A percentile compares a stretch with the other conserved stretches of the same genome.
These are phyloP conservation scores for Steromphala cineraria DNA, from an alignment of 2,888 invertebrate species.

Conservation along the genomic window DNA sequence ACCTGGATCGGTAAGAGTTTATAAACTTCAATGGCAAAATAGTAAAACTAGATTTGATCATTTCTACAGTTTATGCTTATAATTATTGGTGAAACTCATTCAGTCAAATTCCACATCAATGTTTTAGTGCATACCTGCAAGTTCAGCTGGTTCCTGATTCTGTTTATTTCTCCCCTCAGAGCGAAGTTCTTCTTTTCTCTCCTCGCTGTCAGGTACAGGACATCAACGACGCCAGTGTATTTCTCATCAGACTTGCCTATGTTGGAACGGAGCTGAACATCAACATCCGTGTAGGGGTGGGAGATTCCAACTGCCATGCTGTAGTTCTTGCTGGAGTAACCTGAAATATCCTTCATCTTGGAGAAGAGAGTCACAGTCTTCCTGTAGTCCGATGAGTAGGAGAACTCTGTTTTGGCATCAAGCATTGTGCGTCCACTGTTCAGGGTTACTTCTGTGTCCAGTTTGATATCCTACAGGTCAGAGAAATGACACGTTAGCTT, in stretches of 20 bases:
- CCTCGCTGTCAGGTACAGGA: conserved; percentile 53
- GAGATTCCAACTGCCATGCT: conserved; percentile 49
- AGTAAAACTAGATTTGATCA: no score
- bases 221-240: conserved; percentile 47
- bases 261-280: conserved; percentile 53
- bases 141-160: conserved; percentile 43
- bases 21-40: not conserved
- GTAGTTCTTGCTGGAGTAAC: conserved; percentile 40
- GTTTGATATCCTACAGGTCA: conserved; percentile 43
- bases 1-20: conserved; percentile 4
- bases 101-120: not conserved
- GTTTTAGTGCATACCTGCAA: conserved; percentile 43
- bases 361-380: conserved; percentile 57
- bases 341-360: conserved; percentile 38
- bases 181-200: conserved; percentile 50
- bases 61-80: no score
- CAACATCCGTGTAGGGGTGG: conserved; percentile 62
- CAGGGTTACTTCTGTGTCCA: conserved; percentile 45
- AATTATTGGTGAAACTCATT: no score
- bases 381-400: conserved; percentile 53
- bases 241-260: conserved; percentile 41
- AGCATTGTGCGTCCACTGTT: conserved; percentile 45
- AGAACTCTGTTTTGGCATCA: conserved; percentile 57
- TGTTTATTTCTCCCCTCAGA: conserved; percentile 58
- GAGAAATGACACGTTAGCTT: no score